Base-by-base conservation (phyloP, 2,113 vertebrate species). In the Chionodraco myersi region DNA sequence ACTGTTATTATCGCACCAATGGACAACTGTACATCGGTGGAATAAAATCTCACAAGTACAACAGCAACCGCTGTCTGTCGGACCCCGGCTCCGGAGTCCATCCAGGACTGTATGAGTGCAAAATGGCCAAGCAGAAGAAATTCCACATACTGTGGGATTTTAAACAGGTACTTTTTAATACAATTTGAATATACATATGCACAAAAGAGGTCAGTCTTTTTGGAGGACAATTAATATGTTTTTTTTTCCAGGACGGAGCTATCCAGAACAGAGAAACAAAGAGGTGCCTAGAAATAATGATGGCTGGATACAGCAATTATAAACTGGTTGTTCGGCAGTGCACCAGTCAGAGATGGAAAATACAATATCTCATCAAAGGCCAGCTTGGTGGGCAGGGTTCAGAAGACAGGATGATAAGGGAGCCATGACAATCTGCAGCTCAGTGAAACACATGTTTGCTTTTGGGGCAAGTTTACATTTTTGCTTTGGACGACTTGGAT, bases 131-230 rank as follows among this genome's bases (percentile, higher is more conserved):
- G 74, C 53, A 91, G 76, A 88, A 82, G 56, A 84, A 78, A 12
- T 57, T 90, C 5, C 47, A 88, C 82, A 91, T 90, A 75, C 58
- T 90, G 53, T 95, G 94, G 94, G 91, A 94, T 69, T 94, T 95
- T 41, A 91, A 90, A 91, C 93, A 94, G 91, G 94, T 95, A 77
- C 67, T 58, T 41, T 47, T 41, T 41, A 41, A 41, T 6, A 45
- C 8, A 26, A 8, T 52, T 67, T 48, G 21, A 45, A 18, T 23
- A 16, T 41, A n/a, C 13, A 34, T 54, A 14, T 13, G 34, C 41
- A 64, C 21, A 18, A 54, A 23, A 64, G 2, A 9, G 5, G 21
- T 12, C 1, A 1, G 11, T 59, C 10, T 72, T 41, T 41, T 41
- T 41, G 36, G 36, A 41, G 36, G 7, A 41, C 1, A 41, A 41